A percentile compares a stretch with the other conserved stretches of the same genome.
Conservation (phyloP, 2,888 invertebrate genomes). For the Tetramorium bicarinatum region DNA sequence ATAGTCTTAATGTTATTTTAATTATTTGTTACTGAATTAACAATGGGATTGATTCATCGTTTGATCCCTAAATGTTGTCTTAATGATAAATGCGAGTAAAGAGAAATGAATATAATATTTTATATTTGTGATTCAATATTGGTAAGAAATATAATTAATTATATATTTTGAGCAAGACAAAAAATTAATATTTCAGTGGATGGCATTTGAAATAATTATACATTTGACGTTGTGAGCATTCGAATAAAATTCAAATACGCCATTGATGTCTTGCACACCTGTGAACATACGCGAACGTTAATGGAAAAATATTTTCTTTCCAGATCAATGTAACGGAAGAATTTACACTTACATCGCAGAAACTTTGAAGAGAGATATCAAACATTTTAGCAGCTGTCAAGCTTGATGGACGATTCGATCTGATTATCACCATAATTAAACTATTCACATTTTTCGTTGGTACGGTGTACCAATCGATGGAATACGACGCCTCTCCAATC, state of each 20-base stretch:
- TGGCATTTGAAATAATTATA: background rate
- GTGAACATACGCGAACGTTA: slow-evolving; percentile 11
- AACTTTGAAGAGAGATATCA: slow-evolving; percentile 80
- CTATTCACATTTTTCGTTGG: slow-evolving; percentile 71
- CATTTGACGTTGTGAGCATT: slow-evolving; percentile 69
- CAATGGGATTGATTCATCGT: background rate
- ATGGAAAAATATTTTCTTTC: background rate
- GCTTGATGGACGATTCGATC: slow-evolving; percentile 78
- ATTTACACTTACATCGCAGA: slow-evolving; percentile 76
- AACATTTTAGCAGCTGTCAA: slow-evolving; percentile 82
- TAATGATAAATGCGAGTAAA: background rate
- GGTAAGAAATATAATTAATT: slow-evolving; percentile 2
- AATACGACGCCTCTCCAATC: slow-evolving; percentile 67
- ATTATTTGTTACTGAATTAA: background rate
- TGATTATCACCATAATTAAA: slow-evolving; percentile 76
- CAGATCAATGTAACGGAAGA: background rate
- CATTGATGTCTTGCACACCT: slow-evolving; percentile 81
- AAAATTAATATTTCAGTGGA: slow-evolving; percentile 11
- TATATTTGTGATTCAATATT: slow-evolving; percentile 21
- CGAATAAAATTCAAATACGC: slow-evolving; percentile 81
- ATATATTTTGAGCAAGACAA: slow-evolving; percentile 20
- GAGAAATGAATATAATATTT: slow-evolving; percentile 26
- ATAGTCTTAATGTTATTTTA: slow-evolving; percentile 12
- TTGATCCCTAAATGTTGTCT: background rate
- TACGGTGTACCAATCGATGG: slow-evolving; percentile 78